A percentile compares a stretch with the other conserved stretches of the same genome.
Evolutionary conservation across 2,113 vertebrate species (phyloP).

Genomic region (Apaloderma vittatum): DNA sequence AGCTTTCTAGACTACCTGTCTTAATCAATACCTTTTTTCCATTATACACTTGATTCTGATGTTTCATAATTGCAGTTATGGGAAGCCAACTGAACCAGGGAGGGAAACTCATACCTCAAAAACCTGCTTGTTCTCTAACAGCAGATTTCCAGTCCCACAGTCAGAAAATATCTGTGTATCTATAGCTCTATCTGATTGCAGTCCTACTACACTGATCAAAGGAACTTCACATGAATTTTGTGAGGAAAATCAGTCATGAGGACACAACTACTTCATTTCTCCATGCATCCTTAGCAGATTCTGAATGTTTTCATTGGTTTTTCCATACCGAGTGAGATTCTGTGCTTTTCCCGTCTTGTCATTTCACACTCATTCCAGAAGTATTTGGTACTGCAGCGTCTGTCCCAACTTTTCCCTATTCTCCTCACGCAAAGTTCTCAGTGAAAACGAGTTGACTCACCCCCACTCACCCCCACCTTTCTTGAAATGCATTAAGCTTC

Average conservation of each 20-base stretch:
- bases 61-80: not conserved
- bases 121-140: not conserved
- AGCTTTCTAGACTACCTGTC: not conserved
- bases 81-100: not conserved
- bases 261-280: not conserved
- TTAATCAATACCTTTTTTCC: not conserved
- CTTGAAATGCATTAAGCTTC: not conserved
- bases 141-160: not conserved
- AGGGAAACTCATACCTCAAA: not conserved
- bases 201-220: not conserved
- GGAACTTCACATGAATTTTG: not conserved
- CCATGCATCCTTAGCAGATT: not conserved
- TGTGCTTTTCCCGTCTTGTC: not conserved
- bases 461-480: not conserved
- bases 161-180: not conserved
- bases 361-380: not conserved
- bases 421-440: not conserved
- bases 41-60: not conserved
- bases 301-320: not conserved
- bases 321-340: not conserved
- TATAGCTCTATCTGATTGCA: not conserved
- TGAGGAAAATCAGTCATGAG: not conserved
- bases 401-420: not conserved
- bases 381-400: not conserved
- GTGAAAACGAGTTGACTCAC: not conserved